Base-by-base conservation (phyloP, 1,140 invertebrate genomes). In the Cyclargus thomasi region DNA sequence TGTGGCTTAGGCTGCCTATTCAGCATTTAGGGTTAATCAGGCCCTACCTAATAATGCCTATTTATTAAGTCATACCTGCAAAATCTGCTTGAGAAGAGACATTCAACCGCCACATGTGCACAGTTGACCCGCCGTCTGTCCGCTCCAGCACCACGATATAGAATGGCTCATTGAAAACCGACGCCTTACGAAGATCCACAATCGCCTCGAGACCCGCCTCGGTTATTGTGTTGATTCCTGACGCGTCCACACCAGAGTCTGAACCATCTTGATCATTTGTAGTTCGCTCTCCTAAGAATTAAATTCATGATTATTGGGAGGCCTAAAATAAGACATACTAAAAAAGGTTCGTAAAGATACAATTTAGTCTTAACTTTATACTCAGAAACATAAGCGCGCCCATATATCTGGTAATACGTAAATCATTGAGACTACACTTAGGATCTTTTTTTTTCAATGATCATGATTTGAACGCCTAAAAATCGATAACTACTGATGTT, bases 81-180 rank as follows among this genome's bases (percentile, higher is more conserved):
- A 87, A 90, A 82, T 94, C 93, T 22, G 94, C 93, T 70, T 96
- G 95, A 10, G 97, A 98, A 0, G 97, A 95, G 67, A 99, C 97
- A 0, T 96, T 95, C 11, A 99, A 92, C 78, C 96, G 93, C 98
- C 98, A 99, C 96, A 98, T 99, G 78, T 99, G 97, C 5, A 99
- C 94, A 0, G 96, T 95, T n/a, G 96, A 97, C 3, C 95, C 94
- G 18, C 93, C 93, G 63, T 93, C 91, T 0, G 95, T 96, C 78
- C 97, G 95, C 85, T 99, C 97, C 14, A 99, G 85, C 18, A 99
- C 95, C 0, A 99, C 97, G 53, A 99, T 96, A 80, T 97, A 99
- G 90, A 99, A 99, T 1, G 97, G 97, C 81, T 99, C 97, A 79
- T 97, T 96, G 83, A 99, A 99, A 21, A 95, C 95, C 0, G 94